Base-by-base conservation (phyloP, 2,113 vertebrate species). In the Aramus guarauna region DNA sequence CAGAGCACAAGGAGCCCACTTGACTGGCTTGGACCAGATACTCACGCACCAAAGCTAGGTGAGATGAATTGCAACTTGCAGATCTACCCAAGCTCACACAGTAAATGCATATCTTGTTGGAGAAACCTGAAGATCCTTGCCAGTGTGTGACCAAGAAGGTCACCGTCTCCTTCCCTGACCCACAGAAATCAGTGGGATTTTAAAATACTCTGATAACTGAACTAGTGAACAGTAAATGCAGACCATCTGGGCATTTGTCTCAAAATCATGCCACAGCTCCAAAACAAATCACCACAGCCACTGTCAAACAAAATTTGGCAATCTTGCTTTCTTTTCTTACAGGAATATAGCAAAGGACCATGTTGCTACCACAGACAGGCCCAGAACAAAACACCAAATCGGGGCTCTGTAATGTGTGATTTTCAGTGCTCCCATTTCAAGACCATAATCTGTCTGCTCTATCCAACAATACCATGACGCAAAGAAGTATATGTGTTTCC, bases 11-110 rank as follows among this genome's bases (percentile, higher is more conserved):
- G 30, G 17, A 62, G 8, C 16, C n/a, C 8, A 4, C 41, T 24
- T 73, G 36, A 15, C 41, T 32, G 43, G 5, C 24, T 78, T 41
- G 29, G 18, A 21, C 20, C 13, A 12, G 12, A 2, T 27, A n/a
- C 14, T 16, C 4, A 6, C 0, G 2, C 21, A 52, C 11, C 2
- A 3, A 53, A 53, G 15, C 36, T 47, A 36, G 26, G 22, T 11
- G 34, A 81, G 58, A 24, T 18, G 43, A 66, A 27, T 9, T 37
- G 13, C 56, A 59, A 19, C 21, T 18, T 24, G 15, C 0, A 0
- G 29, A 43, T 37, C n/a, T 48, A 41, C 9, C 43, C 20, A 43
- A n/a, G 5, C 8, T 85, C 37, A 27, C 6, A 8, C 6, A 52
- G 16, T 20, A 29, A 58, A 9, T 16, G 6, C 34, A 2, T 8